Base-by-base conservation (phyloP, 1,140 invertebrate genomes). In the Helicoverpa zea region DNA sequence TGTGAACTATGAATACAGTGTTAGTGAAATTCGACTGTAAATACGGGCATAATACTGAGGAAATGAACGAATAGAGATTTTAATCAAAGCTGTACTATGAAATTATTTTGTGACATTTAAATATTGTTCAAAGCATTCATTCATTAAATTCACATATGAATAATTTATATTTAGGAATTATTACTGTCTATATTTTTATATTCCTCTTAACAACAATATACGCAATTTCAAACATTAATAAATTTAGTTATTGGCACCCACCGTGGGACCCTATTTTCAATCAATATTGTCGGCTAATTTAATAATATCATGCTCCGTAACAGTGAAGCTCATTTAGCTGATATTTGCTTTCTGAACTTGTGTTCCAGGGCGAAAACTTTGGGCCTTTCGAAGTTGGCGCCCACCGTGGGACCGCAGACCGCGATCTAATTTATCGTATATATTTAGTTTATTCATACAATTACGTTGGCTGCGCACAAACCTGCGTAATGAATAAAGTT, bases 401-500 rank as follows among this genome's bases (percentile, higher is more conserved):
- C 73, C 73, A 49, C n/a, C 23, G 10, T 49, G 61, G 59, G 61
- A 30, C 72, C 59, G 29, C 47, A 23, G 14, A 64, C 59, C 59
- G 13, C 59, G 11, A 66, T 59, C 35, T 47, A 72, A 72, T 72
- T 61, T 75, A 59, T 75, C 10, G 56, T 47, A 14, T 59, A 61
- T 52, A 77, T 77, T 51, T 54, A 64, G 47, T 66, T 77, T 76
- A 76, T 63, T 64, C 9, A 30, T 64, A 66, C 23, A 77, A 77
- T 77, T 77, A 52, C 59, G 59, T 7, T 5, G 49, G 49, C 47
- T 70, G 63, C 63, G 63, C 43, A 66, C 11, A 29, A 70, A 2
- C 23, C 14, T 70, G 23, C 18, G 47, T 64, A 77, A 52, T 77
- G 49, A 49, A 77, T 35, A 77, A 77, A 77, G 75, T 77, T 77